Evolutionary conservation across 2,113 vertebrate genomes (phyloP).

Genomic region (Corapipo altera): DNA sequence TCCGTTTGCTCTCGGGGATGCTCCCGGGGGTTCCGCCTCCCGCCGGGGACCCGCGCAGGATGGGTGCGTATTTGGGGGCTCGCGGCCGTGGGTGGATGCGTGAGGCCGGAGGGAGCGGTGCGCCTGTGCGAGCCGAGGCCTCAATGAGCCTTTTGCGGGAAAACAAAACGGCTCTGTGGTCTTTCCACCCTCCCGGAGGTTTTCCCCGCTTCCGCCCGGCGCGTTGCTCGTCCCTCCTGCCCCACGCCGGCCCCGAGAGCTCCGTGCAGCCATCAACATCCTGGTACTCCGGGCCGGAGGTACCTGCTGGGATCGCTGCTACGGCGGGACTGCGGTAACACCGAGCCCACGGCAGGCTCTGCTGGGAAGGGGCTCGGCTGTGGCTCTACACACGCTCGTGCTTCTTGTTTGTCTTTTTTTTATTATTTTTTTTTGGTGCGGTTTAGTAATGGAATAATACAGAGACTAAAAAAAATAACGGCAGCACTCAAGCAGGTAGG

Average conservation of each 20-base stretch:
- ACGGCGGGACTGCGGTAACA: conserved; percentile 40
- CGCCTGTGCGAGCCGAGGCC: conserved; percentile 23
- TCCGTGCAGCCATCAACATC: conserved; percentile 21
- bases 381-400: background rate
- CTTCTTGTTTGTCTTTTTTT: background rate
- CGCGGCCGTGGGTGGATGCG: background rate
- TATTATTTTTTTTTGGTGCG: background rate
- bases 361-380: background rate
- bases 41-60: background rate
- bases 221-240: background rate
- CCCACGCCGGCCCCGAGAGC: background rate
- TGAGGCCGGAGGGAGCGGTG: background rate
- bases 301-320: conserved; percentile 36
- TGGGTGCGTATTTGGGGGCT: background rate
- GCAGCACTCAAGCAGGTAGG: background rate
- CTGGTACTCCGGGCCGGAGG: conserved; percentile 14
- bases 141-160: background rate
- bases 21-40: background rate
- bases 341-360: background rate
- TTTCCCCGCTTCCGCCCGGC: background rate
- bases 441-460: background rate
- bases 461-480: background rate
- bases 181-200: background rate
- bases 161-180: conserved; percentile 25
- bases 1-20: background rate